Evolutionary conservation across 2,888 invertebrate genomes (phyloP).

Genomic region (Spilosoma lubricipeda): DNA sequence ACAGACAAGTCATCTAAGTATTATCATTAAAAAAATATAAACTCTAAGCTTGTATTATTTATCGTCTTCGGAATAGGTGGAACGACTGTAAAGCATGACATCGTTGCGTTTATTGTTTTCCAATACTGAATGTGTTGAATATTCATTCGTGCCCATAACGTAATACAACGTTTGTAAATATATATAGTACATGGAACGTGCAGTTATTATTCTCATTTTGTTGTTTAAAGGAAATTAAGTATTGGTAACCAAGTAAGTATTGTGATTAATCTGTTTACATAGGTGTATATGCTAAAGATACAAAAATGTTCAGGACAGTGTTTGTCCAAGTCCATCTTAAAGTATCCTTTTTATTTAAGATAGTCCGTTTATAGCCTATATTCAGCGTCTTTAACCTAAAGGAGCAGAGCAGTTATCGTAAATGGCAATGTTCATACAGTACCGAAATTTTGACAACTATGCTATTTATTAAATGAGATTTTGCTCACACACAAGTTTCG

Average conservation of each 20-base stretch:
- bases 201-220: neutral
- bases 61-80: slow-evolving; percentile 20
- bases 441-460: too few relatives aligned
- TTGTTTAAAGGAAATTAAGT: neutral
- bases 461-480: too few relatives aligned
- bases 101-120: slow-evolving; percentile 31
- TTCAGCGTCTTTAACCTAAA: neutral
- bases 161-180: slow-evolving; percentile 31
- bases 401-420: neutral
- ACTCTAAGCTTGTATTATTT: slow-evolving; percentile 7
- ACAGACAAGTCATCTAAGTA: neutral
- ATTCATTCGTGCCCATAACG: slow-evolving; percentile 44
- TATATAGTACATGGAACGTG: neutral
- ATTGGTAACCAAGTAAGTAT: neutral
- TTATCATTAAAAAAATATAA: neutral
- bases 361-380: neutral
- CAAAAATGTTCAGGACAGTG: neutral
- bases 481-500: too few relatives aligned
- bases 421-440: too few relatives aligned
- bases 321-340: neutral
- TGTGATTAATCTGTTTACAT: neutral
- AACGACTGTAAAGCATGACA: slow-evolving; percentile 5
- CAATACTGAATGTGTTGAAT: slow-evolving; percentile 40
- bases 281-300: neutral
- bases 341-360: too few relatives aligned